These are phyloP conservation scores for Pachycephus smyrnensis DNA, from an alignment of 2,888 invertebrate genomes.

Conservation along the genomic window DNA sequence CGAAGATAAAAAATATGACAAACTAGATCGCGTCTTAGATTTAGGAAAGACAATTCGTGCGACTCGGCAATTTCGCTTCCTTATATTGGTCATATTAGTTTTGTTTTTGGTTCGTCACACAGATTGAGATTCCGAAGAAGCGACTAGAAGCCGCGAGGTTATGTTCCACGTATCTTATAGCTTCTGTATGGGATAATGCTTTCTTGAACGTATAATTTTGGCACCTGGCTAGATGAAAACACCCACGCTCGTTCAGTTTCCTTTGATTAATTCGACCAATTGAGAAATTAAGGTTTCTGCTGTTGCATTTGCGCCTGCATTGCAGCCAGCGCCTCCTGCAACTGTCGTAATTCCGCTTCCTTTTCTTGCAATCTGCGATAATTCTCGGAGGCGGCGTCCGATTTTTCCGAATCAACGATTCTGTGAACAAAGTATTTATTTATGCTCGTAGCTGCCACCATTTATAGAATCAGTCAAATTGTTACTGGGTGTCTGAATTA, in stretches of 20 bases:
- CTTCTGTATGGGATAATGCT: conserved; percentile 11
- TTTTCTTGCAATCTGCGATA: conserved; percentile 90
- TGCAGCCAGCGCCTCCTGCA: conserved; percentile 95
- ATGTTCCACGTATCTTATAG: no score
- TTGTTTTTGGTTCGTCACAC: no score
- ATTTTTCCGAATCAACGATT: conserved; percentile 57
- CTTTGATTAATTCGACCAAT: conserved; percentile 16
- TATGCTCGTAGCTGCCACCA: neutral
- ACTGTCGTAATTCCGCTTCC: conserved; percentile 90
- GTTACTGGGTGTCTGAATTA: conserved; percentile 1
- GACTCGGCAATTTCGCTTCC: no score
- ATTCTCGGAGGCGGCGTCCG: conserved; percentile 72
- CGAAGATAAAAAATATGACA: no score
- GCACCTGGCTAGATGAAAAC: conserved; percentile 52
- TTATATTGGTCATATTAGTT: no score
- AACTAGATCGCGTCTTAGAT: no score
- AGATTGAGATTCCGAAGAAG: no score
- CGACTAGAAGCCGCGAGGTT: no score
- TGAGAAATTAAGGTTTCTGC: conserved; percentile 65
- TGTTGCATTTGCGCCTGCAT: conserved; percentile 96
- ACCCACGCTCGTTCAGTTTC: conserved; percentile 20
- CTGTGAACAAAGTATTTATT: conserved; percentile 36
- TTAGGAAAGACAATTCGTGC: no score
- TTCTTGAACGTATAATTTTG: conserved; percentile 39
- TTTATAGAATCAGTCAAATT: neutral